Evolutionary conservation across 2,113 vertebrate species (phyloP).

Genomic region (Nesogale talazaci): DNA sequence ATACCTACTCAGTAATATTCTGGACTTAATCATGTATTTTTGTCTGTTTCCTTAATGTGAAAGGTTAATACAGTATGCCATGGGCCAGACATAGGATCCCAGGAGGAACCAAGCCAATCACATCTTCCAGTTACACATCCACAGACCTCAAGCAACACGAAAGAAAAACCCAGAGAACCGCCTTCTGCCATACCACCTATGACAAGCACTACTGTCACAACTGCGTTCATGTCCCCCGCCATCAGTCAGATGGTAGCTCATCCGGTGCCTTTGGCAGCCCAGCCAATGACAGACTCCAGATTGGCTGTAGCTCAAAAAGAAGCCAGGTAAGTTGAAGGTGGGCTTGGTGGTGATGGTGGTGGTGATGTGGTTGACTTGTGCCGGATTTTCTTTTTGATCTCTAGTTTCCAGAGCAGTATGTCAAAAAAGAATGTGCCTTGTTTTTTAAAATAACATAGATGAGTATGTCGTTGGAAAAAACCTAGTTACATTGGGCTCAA

Average conservation of each 20-base stretch:
- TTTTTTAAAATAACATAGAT: neutral
- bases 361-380: neutral
- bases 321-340: neutral
- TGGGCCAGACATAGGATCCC: neutral
- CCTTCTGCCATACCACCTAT: neutral
- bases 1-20: neutral
- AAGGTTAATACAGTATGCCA: slow-evolving; percentile 45
- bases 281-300: neutral
- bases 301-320: neutral
- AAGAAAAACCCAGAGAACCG: neutral
- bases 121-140: neutral
- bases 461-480: neutral
- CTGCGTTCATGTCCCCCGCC: neutral
- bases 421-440: neutral
- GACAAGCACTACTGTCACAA: neutral
- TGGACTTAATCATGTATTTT: slow-evolving; percentile 22
- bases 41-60: neutral
- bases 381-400: accelerated
- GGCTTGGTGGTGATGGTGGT: neutral
- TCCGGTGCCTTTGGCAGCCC: neutral
- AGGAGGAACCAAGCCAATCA: neutral
- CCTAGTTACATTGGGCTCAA: neutral
- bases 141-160: neutral
- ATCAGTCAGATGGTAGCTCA: neutral
- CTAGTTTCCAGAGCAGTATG: neutral